Evolutionary conservation across 2,888 invertebrate species (phyloP), one percentile per base, ranked within the genome.

Genomic region (Busseola fusca): DNA sequence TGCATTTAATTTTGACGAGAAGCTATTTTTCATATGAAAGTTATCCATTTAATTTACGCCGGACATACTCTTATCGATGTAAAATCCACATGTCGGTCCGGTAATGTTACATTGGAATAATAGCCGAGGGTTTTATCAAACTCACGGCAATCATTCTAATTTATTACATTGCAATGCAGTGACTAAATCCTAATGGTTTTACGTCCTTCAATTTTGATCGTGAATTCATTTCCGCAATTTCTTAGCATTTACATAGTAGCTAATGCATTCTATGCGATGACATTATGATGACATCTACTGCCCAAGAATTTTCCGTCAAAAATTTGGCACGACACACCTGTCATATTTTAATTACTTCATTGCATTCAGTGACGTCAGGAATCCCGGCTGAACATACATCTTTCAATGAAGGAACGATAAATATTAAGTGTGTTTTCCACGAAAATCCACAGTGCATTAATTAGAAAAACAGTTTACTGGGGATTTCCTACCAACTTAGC

Each of bases 301-400:
- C 63, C 16, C 3, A 42, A 56, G 59, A 62, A 70, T 52, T 70
- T 70, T 76, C 65, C 70, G 52, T 58, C 56, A 62, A 48, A 52
- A 14, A 3, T 40, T 76, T 76, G 76, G 76, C 70, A 76, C 57
- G 57, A 1, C 10, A 18, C 57, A n/a, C 42, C 40, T 40, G 34
- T 27, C 52, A 30, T 58, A 76, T 18, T 62, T 69, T 37, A 62
- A 57, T 57, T 18, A 74, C 42, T 75, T 64, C 34, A 75, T 75
- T 50, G 16, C 37, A 56, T 69, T 62, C 25, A 34, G 27, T 45
- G 27, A 59, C 52, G 54, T 34, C 54, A 18, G n/a, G 34, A 27
- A 50, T 62, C n/a, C 18, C 14, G 27, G 18, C 16, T 50, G 14
- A 40, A 65, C 50, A 16, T 30, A 25, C 14, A 48, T 54, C 27